Conservation (phyloP, 2,113 vertebrate species). For the Eulemur rufifrons region DNA sequence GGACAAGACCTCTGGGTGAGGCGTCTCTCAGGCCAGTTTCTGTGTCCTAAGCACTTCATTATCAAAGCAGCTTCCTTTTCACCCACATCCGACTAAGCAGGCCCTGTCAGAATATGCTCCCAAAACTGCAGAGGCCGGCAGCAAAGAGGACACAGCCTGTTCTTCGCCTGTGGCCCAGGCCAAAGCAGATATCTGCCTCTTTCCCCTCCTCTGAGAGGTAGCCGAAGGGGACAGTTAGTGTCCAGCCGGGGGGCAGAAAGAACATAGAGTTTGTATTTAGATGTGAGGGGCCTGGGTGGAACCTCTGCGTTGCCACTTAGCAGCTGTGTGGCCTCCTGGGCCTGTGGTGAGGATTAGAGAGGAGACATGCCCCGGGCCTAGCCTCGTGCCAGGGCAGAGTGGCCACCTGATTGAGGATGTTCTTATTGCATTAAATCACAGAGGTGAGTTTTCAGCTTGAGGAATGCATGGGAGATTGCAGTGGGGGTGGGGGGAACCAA, state of each 20-base stretch:
- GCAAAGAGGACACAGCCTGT: neutral
- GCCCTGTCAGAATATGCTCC: neutral
- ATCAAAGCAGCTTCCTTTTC: neutral
- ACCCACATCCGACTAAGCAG: neutral
- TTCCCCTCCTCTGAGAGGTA: neutral
- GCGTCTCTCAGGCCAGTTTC: neutral
- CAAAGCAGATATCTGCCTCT: neutral
- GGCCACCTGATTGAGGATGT: too few relatives aligned
- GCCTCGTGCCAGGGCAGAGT: neutral
- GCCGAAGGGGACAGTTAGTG: neutral
- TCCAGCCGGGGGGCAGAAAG: neutral
- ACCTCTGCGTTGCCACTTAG: neutral
- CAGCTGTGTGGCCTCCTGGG: neutral
- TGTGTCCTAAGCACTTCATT: neutral
- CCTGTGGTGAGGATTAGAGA: neutral
- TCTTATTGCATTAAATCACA: neutral
- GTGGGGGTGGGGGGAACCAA: neutral
- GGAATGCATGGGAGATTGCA: fast-evolving
- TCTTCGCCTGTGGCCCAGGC: neutral
- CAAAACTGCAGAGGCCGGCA: neutral
- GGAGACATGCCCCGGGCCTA: neutral
- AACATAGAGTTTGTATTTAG: neutral
- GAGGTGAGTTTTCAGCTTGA: neutral
- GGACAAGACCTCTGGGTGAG: neutral
- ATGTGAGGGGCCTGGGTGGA: neutral